Evolutionary conservation across 2,113 vertebrate genomes (phyloP).

Genomic region (Colossoma macropomum): DNA sequence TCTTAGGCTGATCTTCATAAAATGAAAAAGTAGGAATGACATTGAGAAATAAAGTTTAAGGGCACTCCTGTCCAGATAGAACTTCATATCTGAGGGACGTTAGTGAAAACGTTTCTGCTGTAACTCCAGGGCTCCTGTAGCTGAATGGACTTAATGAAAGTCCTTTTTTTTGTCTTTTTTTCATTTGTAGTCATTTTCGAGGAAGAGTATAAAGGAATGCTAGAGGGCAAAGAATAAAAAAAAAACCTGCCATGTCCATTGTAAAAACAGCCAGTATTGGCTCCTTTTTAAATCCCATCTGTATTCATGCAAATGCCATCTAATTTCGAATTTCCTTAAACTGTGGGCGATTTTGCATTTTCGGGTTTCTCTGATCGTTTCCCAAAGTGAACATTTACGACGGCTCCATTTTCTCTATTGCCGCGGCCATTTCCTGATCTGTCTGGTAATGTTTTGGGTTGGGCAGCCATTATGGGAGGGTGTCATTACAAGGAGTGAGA

Average conservation of each 20-base stretch:
- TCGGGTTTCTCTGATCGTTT: neutral
- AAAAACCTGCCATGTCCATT: neutral
- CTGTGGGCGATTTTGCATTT: slow-evolving; percentile 7
- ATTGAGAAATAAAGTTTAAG: neutral
- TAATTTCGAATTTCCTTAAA: slow-evolving; percentile 31
- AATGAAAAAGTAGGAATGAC: neutral
- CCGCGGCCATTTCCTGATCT: slow-evolving; percentile 18
- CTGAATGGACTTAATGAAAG: neutral
- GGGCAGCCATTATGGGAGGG: neutral
- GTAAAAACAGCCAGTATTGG: neutral
- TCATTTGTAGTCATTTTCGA: slow-evolving; percentile 3
- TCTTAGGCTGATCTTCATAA: neutral
- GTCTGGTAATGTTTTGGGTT: slow-evolving; percentile 28
- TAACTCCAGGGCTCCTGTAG: neutral
- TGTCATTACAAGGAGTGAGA: neutral
- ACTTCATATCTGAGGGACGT: neutral
- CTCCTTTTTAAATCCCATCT: neutral
- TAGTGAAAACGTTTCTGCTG: neutral
- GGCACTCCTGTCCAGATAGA: neutral
- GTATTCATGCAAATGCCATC: slow-evolving; percentile 38
- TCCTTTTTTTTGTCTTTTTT: neutral
- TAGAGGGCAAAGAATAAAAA: neutral
- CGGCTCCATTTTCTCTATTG: slow-evolving; percentile 2
- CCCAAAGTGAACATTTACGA: slow-evolving; percentile 9
- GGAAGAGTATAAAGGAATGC: neutral